These are phyloP conservation scores for Amphiura filiformis DNA, from an alignment of 35 echinoderm and acorn worm genomes.

Conservation along the genomic window DNA sequence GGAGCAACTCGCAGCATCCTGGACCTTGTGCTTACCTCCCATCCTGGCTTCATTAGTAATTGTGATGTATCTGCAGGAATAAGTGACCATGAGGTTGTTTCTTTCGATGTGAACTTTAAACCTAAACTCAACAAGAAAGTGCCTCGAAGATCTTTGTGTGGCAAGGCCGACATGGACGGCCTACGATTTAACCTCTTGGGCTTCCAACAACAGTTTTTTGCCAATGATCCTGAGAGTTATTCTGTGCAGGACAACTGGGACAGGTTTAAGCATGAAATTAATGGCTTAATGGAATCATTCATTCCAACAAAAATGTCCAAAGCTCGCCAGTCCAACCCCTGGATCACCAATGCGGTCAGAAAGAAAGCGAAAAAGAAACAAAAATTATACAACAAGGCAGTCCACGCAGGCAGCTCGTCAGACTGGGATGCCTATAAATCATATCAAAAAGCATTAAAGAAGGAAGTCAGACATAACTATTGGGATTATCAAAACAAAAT, in stretches of 20 bases:
- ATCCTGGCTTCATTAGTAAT: conserved; percentile 28
- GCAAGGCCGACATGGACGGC: not conserved
- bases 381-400: not conserved
- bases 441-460: too few species aligned
- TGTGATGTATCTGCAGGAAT: conserved; percentile 31
- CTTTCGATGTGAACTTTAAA: conserved; percentile 14
- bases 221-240: not conserved
- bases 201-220: not conserved
- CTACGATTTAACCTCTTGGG: not conserved
- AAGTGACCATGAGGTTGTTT: conserved; percentile 27
- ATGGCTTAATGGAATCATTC: not conserved
- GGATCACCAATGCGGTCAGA: not conserved
- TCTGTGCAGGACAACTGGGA: too few species aligned
- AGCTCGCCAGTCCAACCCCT: not conserved
- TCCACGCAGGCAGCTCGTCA: too few species aligned
- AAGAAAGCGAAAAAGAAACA: not conserved
- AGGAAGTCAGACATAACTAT: not conserved
- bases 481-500: not conserved
- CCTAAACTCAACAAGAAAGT: not conserved
- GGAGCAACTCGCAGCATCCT: too few species aligned
- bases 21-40: conserved; percentile 27
- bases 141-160: not conserved
- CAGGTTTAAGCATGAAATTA: not conserved
- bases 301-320: not conserved
- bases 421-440: too few species aligned